Evolutionary conservation across 2,888 invertebrate species (phyloP).

Genomic region (Oegoconia quadripuncta): DNA sequence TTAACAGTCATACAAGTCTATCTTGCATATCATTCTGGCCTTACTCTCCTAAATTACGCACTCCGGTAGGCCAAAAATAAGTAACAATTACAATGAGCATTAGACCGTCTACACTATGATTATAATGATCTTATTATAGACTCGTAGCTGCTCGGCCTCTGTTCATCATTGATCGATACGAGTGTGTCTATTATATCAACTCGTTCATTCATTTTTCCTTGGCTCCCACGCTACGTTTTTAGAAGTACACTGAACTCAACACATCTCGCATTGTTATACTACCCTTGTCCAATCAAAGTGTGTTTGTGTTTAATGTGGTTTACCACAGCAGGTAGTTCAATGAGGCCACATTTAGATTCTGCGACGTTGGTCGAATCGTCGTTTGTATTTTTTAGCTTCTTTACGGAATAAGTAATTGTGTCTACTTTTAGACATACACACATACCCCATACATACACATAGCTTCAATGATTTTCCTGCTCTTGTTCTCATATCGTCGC

Average conservation of each 20-base stretch:
- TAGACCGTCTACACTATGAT: conserved; percentile 47
- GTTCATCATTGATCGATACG: conserved; percentile 33
- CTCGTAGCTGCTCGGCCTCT: conserved; percentile 34
- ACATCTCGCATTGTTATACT: neutral
- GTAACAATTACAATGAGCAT: conserved; percentile 49
- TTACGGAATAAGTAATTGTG: too few relatives aligned
- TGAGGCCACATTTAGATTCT: too few relatives aligned
- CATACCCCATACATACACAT: too few relatives aligned
- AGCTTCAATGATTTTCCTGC: too few relatives aligned
- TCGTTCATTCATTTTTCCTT: conserved; percentile 22
- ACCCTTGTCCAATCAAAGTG: too few relatives aligned
- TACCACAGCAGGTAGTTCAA: too few relatives aligned
- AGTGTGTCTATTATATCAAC: conserved; percentile 23
- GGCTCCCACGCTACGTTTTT: conserved; percentile 27
- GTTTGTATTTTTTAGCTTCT: too few relatives aligned
- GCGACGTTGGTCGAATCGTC: too few relatives aligned
- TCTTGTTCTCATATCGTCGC: too few relatives aligned
- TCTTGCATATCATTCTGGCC: conserved; percentile 29
- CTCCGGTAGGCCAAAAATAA: conserved; percentile 44
- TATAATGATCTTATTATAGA: conserved; percentile 47
- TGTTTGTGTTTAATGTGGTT: too few relatives aligned
- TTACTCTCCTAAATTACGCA: conserved; percentile 22
- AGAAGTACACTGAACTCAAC: too few relatives aligned
- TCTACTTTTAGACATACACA: too few relatives aligned
- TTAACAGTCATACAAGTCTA: conserved; percentile 19